Base-by-base conservation (phyloP, 2,797 vertebrate genomes). In the Chelonia mydas region DNA sequence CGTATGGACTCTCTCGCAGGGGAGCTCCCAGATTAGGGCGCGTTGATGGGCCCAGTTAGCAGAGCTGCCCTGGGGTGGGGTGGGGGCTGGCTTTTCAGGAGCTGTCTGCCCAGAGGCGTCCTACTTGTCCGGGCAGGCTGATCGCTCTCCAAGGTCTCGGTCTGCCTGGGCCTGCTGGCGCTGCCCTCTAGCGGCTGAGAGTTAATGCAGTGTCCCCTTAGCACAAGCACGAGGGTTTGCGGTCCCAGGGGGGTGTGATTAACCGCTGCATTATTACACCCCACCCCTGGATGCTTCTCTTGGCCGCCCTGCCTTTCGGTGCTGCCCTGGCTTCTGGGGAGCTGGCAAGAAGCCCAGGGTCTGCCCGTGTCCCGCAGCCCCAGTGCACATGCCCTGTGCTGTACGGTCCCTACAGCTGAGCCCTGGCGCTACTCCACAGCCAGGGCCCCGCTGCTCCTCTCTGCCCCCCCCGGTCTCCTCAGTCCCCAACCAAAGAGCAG, bases 11-110 rank as follows among this genome's bases (percentile, higher is more conserved):
- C 33, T 4, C 33, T 17, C 61, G 12, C 7, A 5, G 65, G 59
- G 2, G 33, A 37, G n/a, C 65, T 37, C 31, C 65, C n/a, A 1
- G 7, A 59, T 4, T 10, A n/a, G 7, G 33, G 15, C 7, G 1
- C 5, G 33, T 5, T n/a, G 17, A 21, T 37, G 65, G 61, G 61
- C 33, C 61, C 33, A 17, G 16, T 10, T n/a, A 12, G 25, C 2
- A 11, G 55, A 28, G 57, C 21, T 54, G 54, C 54, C 54, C 54
- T 28, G 57, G 57, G 11, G 55, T 41, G 41, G 41, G 41, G 5
- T 6, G 21, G 19, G 11, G 23, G 55, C 57, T 59, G 57, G 59
- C 27, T 61, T 7, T 15, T 33, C 7, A 61, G 59, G 31, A 33
- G 59, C 28, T 25, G 6, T 7, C 57, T 33, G 57, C 57, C 27